These are phyloP conservation scores for Caranx ignobilis DNA, from an alignment of 2,113 vertebrate species.

Conservation along the genomic window DNA sequence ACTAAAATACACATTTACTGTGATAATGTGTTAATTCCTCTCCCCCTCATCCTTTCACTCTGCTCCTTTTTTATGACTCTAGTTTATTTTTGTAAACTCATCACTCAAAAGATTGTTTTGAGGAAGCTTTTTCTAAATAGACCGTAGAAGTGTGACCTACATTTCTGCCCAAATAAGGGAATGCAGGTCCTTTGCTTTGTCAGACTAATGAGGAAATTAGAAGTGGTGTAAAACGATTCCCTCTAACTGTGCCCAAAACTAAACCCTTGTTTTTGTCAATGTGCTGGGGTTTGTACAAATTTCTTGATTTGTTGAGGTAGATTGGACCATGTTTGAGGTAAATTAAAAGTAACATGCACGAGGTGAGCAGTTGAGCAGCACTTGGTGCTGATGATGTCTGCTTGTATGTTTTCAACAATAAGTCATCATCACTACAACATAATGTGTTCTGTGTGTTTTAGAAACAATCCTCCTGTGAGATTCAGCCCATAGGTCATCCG, in stretches of 20 bases:
- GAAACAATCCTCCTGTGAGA: too few species aligned
- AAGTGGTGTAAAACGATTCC: neutral
- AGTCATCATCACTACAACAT: neutral
- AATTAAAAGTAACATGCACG: neutral
- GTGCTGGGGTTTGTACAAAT: too few species aligned
- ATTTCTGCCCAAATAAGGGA: slow-evolving; percentile 32
- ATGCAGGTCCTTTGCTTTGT: slow-evolving; percentile 19
- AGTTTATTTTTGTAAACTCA: slow-evolving; percentile 26
- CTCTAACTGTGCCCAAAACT: neutral
- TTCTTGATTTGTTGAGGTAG: neutral
- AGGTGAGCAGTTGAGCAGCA: neutral
- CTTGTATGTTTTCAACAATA: neutral
- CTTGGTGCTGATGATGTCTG: too few species aligned
- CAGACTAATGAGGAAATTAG: slow-evolving; percentile 5
- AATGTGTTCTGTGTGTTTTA: neutral
- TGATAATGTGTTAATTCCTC: slow-evolving; percentile 1
- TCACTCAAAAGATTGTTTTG: slow-evolving; percentile 1
- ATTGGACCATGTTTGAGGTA: neutral
- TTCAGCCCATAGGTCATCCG: too few species aligned
- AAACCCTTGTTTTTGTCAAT: neutral
- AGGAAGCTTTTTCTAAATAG: slow-evolving; percentile 26
- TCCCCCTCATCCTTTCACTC: slow-evolving; percentile 26
- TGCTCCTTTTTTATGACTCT: slow-evolving; percentile 6
- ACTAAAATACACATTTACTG: neutral
- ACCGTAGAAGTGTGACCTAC: slow-evolving; percentile 33